These are phyloP conservation scores for Aldrovandia affinis DNA, from an alignment of 2,797 vertebrate species.

Conservation along the genomic window DNA sequence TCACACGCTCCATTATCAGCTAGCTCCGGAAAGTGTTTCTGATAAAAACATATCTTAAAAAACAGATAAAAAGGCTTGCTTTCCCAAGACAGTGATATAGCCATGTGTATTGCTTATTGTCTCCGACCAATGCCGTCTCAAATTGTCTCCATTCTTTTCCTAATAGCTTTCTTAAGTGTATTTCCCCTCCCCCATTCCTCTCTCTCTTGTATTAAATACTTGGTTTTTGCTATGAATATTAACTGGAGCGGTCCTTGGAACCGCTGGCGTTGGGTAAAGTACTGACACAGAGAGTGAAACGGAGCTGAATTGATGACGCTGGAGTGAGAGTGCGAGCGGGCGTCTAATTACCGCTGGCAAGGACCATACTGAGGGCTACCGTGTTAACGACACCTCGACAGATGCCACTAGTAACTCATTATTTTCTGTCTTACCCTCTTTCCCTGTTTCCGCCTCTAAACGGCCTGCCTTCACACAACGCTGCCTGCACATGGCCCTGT, in stretches of 20 bases:
- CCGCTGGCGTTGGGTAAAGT: background rate
- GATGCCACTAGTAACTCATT: background rate
- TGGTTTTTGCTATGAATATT: conserved; percentile 19
- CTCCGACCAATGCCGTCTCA: background rate
- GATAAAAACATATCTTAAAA: conserved; percentile 16
- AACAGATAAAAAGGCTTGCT: conserved; percentile 1
- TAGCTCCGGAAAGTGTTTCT: background rate
- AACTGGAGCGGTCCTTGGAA: background rate
- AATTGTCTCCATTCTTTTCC: background rate
- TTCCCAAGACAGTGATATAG: background rate
- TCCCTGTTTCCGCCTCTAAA: background rate
- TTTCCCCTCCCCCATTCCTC: conserved; percentile 9
- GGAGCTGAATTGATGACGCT: background rate
- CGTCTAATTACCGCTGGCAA: background rate
- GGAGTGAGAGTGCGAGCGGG: background rate
- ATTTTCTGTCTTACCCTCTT: conserved; percentile 4
- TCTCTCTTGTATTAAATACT: background rate
- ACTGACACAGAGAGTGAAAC: background rate
- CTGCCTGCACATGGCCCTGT: background rate
- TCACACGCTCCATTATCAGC: conserved; percentile 68
- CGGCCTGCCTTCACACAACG: background rate
- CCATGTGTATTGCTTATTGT: background rate
- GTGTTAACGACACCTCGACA: background rate
- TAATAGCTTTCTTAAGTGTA: conserved; percentile 24
- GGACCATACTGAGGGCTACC: background rate